Evolutionary conservation across 2,113 vertebrate species (phyloP).

Genomic region (Rana temporaria): DNA sequence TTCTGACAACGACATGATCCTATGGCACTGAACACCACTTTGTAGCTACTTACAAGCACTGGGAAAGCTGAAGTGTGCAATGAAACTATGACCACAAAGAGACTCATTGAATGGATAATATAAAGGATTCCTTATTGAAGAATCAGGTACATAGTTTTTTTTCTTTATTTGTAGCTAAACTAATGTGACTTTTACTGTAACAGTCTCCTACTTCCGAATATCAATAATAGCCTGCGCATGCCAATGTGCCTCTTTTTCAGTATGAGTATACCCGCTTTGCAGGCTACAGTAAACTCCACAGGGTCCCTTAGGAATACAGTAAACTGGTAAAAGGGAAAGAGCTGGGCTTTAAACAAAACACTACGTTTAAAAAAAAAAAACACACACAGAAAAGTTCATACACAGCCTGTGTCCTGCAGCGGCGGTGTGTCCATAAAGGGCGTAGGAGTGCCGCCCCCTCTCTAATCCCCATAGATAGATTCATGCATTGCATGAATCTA

Average conservation of each 20-base stretch:
- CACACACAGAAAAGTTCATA: too few relatives aligned
- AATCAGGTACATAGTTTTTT: constrained; percentile 15
- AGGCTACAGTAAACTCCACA: neutral
- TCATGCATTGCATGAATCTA: too few relatives aligned
- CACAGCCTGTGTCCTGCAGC: too few relatives aligned
- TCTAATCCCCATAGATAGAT: too few relatives aligned
- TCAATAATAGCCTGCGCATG: constrained; percentile 13
- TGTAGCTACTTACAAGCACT: constrained; percentile 54
- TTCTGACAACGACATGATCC: constrained; percentile 47
- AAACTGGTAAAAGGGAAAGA: too few relatives aligned
- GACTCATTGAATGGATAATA: constrained; percentile 36
- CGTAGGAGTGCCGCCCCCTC: too few relatives aligned
- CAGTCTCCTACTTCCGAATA: constrained; percentile 1
- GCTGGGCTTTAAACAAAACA: too few relatives aligned
- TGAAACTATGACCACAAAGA: constrained; percentile 46
- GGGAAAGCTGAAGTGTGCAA: constrained; percentile 51
- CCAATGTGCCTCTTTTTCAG: neutral
- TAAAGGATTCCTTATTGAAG: constrained; percentile 48
- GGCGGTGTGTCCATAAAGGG: too few relatives aligned
- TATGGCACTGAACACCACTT: constrained; percentile 48
- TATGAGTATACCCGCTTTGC: neutral
- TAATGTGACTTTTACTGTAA: constrained; percentile 42
- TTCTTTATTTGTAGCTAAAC: constrained; percentile 45
- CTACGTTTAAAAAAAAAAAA: too few relatives aligned
- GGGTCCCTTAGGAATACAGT: too few relatives aligned